These are phyloP conservation scores for Lagopus leucura DNA, from an alignment of 2,113 vertebrate species.

Conservation along the genomic window DNA sequence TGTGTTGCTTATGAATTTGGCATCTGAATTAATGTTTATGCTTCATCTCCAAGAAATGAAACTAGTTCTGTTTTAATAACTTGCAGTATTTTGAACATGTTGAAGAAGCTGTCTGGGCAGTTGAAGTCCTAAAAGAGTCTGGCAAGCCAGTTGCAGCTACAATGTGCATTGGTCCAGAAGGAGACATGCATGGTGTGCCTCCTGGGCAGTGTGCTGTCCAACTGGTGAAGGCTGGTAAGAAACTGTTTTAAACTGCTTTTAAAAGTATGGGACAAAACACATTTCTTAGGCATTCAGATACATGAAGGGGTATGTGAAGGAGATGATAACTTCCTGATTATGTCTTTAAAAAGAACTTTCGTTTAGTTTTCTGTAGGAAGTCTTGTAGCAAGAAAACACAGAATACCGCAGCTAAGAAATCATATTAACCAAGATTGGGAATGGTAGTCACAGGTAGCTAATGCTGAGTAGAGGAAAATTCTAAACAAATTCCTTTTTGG, in stretches of 20 bases:
- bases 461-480: not conserved
- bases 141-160: conserved; percentile 90
- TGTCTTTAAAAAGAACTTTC: not conserved
- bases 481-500: not conserved
- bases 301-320: not conserved
- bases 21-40: not conserved
- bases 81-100: conserved; percentile 97
- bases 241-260: not conserved
- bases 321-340: not conserved
- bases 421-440: not conserved
- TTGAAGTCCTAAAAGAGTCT: conserved; percentile 88
- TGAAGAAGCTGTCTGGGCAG: conserved; percentile 96
- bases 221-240: conserved; percentile 91
- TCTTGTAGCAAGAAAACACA: not conserved
- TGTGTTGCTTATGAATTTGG: not conserved
- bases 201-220: conserved; percentile 92
- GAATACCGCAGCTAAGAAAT: not conserved
- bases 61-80: not conserved
- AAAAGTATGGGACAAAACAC: not conserved
- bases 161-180: conserved; percentile 93
- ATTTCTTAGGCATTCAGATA: not conserved
- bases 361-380: not conserved
- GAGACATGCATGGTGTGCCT: conserved; percentile 88
- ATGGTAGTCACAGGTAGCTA: not conserved
- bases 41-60: not conserved